Conservation (phyloP, 2,888 invertebrate species). For the Branchipolynoe longqiensis region DNA sequence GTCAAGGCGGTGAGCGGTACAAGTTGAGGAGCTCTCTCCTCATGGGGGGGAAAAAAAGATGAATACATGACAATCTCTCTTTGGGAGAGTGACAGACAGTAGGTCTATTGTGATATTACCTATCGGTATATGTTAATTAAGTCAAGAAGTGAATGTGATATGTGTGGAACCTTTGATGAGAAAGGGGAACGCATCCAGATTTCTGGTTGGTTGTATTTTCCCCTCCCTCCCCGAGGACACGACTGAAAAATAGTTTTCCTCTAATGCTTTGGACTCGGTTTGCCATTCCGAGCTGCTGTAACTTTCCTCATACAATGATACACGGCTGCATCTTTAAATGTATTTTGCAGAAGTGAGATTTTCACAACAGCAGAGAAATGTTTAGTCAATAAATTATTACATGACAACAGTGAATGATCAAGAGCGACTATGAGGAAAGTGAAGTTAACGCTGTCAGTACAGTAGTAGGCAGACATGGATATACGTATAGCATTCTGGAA, state of each 20-base stretch:
- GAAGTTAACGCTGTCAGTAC: slow-evolving; percentile 7
- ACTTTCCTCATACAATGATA: neutral
- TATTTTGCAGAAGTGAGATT: neutral
- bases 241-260: neutral
- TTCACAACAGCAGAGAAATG: neutral
- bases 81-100: neutral
- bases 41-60: slow-evolving; percentile 18
- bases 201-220: too few relatives aligned
- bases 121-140: neutral
- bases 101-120: neutral
- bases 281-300: neutral
- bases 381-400: slow-evolving; percentile 14
- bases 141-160: slow-evolving; percentile 5
- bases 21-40: slow-evolving; percentile 10
- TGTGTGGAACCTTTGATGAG: slow-evolving; percentile 23
- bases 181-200: too few relatives aligned
- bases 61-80: slow-evolving; percentile 20
- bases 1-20: slow-evolving; percentile 8
- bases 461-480: neutral
- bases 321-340: neutral
- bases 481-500: slow-evolving; percentile 10
- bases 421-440: neutral
- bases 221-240: too few relatives aligned
- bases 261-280: neutral
- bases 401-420: neutral